Conservation (phyloP, 2,888 invertebrate genomes). For the Halocaridina rubra region DNA sequence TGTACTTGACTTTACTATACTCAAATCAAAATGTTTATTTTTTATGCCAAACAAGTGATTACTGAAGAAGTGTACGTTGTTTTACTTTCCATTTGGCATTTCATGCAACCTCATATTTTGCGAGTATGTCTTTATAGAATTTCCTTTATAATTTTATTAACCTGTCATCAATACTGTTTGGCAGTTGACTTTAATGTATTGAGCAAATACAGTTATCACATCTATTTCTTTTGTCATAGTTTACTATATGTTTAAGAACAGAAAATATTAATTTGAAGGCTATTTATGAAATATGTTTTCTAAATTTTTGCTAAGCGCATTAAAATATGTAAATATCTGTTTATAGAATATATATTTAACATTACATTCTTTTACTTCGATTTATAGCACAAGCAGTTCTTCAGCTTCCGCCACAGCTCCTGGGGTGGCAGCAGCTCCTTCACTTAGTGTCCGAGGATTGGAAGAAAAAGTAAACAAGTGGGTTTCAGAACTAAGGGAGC, state of each 20-base stretch:
- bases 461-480: conserved; percentile 95
- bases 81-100: no score
- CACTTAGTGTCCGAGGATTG: conserved; percentile 82
- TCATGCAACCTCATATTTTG: no score
- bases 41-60: no score
- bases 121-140: no score
- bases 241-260: not conserved
- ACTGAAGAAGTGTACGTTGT: no score
- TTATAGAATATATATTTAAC: not conserved
- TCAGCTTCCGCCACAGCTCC: conserved; percentile 5
- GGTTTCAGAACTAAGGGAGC: conserved; percentile 91
- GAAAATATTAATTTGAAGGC: not conserved
- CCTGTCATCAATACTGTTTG: no score
- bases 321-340: not conserved
- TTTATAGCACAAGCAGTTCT: conserved; percentile 39
- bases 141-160: no score
- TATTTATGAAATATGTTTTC: not conserved
- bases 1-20: no score
- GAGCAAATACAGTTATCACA: not conserved
- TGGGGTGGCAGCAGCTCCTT: conserved; percentile 19
- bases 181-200: not conserved
- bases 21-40: no score
- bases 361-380: not conserved
- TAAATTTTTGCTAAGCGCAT: not conserved
- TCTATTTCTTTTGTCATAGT: not conserved